These are phyloP conservation scores for Dicrostonyx torquatus DNA, from an alignment of 2,797 vertebrate genomes.

Conservation along the genomic window DNA sequence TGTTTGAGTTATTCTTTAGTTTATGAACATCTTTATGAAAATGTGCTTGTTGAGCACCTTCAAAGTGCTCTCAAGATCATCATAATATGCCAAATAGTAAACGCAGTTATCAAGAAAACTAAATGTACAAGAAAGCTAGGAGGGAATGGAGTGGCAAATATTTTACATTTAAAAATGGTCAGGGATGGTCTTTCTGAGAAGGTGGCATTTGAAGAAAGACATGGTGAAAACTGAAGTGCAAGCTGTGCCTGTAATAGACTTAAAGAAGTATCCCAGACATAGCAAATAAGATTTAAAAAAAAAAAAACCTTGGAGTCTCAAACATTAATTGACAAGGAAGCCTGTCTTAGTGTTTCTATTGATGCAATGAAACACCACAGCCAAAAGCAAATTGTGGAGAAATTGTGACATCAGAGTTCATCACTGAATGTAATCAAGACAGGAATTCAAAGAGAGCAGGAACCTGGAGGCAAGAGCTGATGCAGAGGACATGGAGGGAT, in stretches of 20 bases:
- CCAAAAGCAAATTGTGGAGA: not conserved
- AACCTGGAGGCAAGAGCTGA: not conserved
- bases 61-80: not conserved
- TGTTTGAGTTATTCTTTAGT: not conserved
- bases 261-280: not conserved
- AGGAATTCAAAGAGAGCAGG: too few species aligned
- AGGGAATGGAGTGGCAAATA: not conserved
- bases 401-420: not conserved
- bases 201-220: not conserved
- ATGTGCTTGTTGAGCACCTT: not conserved
- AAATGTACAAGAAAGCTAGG: not conserved
- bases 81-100: not conserved
- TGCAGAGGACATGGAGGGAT: not conserved
- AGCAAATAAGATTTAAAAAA: constrained; percentile 5
- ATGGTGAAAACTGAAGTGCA: not conserved
- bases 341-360: not conserved
- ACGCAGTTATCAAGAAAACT: not conserved
- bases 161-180: not conserved
- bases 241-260: not conserved
- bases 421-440: not conserved
- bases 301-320: not conserved
- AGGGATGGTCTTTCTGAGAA: not conserved
- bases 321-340: not conserved
- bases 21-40: not conserved
- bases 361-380: not conserved